Evolutionary conservation across 23 tunicate genomes (phyloP).

Genomic region (Diplosoma virens): DNA sequence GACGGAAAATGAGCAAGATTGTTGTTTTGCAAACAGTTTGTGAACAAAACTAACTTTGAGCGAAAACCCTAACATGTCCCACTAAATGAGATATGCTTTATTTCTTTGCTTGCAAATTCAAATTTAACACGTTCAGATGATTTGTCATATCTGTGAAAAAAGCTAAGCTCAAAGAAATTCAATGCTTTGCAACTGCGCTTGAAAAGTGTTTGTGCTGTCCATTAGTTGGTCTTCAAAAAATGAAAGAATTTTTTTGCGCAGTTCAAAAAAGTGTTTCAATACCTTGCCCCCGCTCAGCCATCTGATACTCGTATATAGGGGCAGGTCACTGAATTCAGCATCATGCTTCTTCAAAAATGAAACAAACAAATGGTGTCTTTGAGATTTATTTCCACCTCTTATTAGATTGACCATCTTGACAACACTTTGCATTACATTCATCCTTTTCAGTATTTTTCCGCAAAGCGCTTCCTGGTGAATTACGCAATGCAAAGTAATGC

Average conservation of each 20-base stretch:
- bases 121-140: slow-evolving; percentile 35
- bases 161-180: slow-evolving; percentile 21
- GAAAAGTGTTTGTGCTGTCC: slow-evolving; percentile 10
- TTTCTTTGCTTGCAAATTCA: slow-evolving; percentile 28
- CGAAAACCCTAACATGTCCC: slow-evolving; percentile 28
- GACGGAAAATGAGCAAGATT: slow-evolving; percentile 19
- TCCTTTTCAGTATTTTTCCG: slow-evolving; percentile 27
- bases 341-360: slow-evolving; percentile 4
- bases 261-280: slow-evolving; percentile 4
- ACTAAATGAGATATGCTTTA: slow-evolving; percentile 28
- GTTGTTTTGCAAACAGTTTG: slow-evolving; percentile 17
- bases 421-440: slow-evolving; percentile 12
- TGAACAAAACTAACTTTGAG: slow-evolving; percentile 15
- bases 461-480: slow-evolving; percentile 30
- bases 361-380: neutral
- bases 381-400: slow-evolving; percentile 21
- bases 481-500: slow-evolving; percentile 20
- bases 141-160: slow-evolving; percentile 33
- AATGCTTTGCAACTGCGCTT: slow-evolving; percentile 31
- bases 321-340: slow-evolving; percentile 24
- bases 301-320: slow-evolving; percentile 30
- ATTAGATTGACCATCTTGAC: slow-evolving; percentile 23
- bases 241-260: slow-evolving; percentile 37
- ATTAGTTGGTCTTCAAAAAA: slow-evolving; percentile 24
- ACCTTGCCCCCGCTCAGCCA: slow-evolving; percentile 22